These are phyloP conservation scores for rat (Rattus norvegicus) DNA, from an alignment of 2,113 vertebrate species.

Conservation along the genomic window GRCr8 NC_086033.1:38972001-38972500, in stretches of 20 bases:
- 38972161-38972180: background rate
- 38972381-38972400: background rate
- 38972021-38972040: background rate
- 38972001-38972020: background rate
- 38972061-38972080: background rate
- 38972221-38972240: background rate
- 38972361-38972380: background rate
- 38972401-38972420: background rate
- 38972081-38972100: background rate
- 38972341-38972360: background rate
- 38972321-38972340: background rate
- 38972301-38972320: background rate
- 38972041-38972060: background rate
- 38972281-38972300: background rate
- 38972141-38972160: background rate
- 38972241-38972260: background rate
- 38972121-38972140: background rate
- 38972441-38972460: background rate
- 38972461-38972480: background rate
- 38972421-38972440: conserved; percentile 11
- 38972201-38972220: conserved; percentile 24
- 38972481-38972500: background rate
- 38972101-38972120: background rate
- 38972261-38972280: background rate
- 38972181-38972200: background rate